Base-by-base conservation (phyloP, 1,140 invertebrate species). In the Eupeodes corollae region DNA sequence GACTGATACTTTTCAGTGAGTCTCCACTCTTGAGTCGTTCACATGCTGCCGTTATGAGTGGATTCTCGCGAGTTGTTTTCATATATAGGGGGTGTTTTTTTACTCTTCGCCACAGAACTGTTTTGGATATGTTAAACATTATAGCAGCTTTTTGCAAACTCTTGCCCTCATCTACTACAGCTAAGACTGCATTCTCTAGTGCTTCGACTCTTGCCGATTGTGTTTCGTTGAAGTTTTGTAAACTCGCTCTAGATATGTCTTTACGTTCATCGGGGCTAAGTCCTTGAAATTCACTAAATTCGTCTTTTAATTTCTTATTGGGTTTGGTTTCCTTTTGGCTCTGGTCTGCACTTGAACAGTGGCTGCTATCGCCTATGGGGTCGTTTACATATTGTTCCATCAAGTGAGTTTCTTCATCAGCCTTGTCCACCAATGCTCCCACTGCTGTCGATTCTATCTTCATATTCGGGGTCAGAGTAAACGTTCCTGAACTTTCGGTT, bases 51-150 rank as follows among this genome's bases (percentile, higher is more conserved):
- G 73, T 57, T 48, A 74, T 65, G 34, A 66, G 72, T 3, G 72
- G 73, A 26, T 67, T 61, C 21, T 68, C 71, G 11, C 75, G 72
- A 12, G 67, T 67, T 12, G 66, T 70, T 39, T 70, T 72, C 53
- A 64, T 59, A 48, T 75, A 73, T 0, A 63, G 55, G 30, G 71
- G 68, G 49, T 59, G 52, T 43, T 75, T 76, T 50, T 75, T 73
- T 42, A 78, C 75, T 44, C 75, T 60, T 46, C 77, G 62, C 77
- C 77, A 79, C 16, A 79, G 57, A 3, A 79, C 76, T 11, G 77
- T 79, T 61, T 79, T 79, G 12, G 77, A 77, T 53, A 79, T 77
- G 42, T 70, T 68, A 47, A 61, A 77, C 47, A 72, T 70, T 55
- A 70, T 57, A 2, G 76, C 74, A 15, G 76, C 76, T 12, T 71